Conservation (phyloP, 1,140 invertebrate genomes). For the Eueides isabella region DNA sequence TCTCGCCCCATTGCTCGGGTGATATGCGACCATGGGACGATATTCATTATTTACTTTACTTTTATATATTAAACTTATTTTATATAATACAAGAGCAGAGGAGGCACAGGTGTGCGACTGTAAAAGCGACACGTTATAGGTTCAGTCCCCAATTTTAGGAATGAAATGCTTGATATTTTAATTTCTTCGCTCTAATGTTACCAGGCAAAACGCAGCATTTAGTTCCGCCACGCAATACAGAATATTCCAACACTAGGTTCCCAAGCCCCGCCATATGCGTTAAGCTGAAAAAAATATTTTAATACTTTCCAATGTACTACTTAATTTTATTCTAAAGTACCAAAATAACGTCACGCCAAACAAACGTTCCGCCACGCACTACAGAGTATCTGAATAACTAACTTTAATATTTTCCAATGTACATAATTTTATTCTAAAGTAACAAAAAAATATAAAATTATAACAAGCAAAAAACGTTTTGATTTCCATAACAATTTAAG, state of each 20-base stretch:
- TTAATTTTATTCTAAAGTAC: too few relatives aligned
- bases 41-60: not conserved
- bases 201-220: not conserved
- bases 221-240: not conserved
- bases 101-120: not conserved
- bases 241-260: not conserved
- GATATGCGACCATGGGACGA: slow-evolving; percentile 47
- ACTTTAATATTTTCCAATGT: too few relatives aligned
- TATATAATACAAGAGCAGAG: too few relatives aligned
- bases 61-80: not conserved
- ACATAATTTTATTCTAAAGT: too few relatives aligned
- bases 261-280: not conserved
- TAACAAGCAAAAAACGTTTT: too few relatives aligned
- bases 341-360: too few relatives aligned
- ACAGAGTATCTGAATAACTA: too few relatives aligned
- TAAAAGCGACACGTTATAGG: not conserved
- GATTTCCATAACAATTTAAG: too few relatives aligned
- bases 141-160: not conserved
- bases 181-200: not conserved
- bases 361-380: too few relatives aligned
- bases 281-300: not conserved
- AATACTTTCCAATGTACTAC: too few relatives aligned
- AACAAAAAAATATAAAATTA: too few relatives aligned
- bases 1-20: slow-evolving; percentile 52
- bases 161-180: not conserved